Evolutionary conservation across 64 coral and sea anemone species (phyloP), one percentile per base, ranked within the genome.

Genomic region (Actinia tenebrosa): DNA sequence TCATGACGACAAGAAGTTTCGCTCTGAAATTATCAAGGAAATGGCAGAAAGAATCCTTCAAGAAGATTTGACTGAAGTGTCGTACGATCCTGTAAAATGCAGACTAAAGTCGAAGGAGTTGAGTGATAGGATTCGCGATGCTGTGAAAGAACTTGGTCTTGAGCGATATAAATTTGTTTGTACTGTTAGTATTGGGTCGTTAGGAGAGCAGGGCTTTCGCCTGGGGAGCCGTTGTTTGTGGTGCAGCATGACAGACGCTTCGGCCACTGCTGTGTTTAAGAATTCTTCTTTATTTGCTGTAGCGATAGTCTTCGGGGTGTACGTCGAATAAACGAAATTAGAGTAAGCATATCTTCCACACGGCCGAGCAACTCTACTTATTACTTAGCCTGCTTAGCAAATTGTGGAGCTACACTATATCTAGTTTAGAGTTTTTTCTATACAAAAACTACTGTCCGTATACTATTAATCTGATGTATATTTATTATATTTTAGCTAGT

Each of bases 151-250:
- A 25, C 84, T 92, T 17, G 84, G 80, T 64, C 78, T 87, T 19
- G 90, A 91, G 11, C 90, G 90, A 16, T 92, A 91, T 83, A 92
- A 92, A 60, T 58, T 92, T 56, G 90, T 92, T 56, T 87, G 84
- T 58, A 81, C 78, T 0, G 85, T 92, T 18, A 87, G 80, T 43
- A 86, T 92, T 47, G 90, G 90, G 3, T 92, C 86, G 1, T 55
- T 87, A 11, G 61, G 83, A 16, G 61, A 85, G n/a, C 90, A 92
- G 47, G 90, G 78, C 0, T 17, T 92, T 1, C 66, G 44, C 18
- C 56, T 92, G 10, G 84, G 75, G 5, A 92, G 90, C 71, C 62
- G 90, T 44, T 92, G 90, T 37, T 56, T 92, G 61, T 92, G 90
- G 90, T 87, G 79, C 62, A 63, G 64, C 22, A 55, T 85, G 55